Base-by-base conservation (phyloP, 2,797 vertebrate species). In the Acipenser ruthenus region DNA sequence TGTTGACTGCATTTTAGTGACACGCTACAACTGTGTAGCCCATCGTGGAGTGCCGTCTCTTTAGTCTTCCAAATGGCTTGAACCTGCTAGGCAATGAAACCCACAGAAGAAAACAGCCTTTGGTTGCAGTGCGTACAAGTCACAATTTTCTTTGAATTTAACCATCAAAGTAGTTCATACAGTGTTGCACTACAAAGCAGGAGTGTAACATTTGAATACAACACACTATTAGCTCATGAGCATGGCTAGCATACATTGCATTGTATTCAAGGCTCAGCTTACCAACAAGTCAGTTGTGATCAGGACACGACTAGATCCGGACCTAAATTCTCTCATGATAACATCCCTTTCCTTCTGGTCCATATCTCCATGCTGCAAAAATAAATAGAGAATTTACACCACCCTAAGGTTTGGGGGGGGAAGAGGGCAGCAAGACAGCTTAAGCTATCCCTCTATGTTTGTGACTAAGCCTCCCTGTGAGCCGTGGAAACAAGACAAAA, bases 221-320 rank as follows among this genome's bases (percentile, higher is more conserved):
- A 18, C 1, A 8, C 18, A 37, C 37, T 62, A 9, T 37, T 37
- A 4, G 4, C 23, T 37, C 23, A 37, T 3, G 23, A 37, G 11
- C 4, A 58, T 11, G 23, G 2, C 2, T 7, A 58, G 10, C 11
- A 6, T 58, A 8, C 37, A 50, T 13, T 23, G 12, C 9, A 15
- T n/a, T 1, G 23, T 37, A 37, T 37, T 64, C n/a, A 51, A 9
- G 3, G 10, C 7, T 2, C 37, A 53, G 82, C 92, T 89, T 71
- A 98, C 97, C 93, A 99, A 86, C 84, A 99, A 90, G 82, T 99
- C 97, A 75, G 97, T 99, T 65, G 97, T 99, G 80, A 99, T 99
- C 81, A 99, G 80, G 73, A 98, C 96, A 77, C 96, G 84, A 80
- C 96, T 99, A 9, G 97, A 99, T 62, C 96, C 97, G 49, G 97